These are phyloP conservation scores for Oncorhynchus nerka DNA, from an alignment of 2,113 vertebrate species.

Conservation along the genomic window DNA sequence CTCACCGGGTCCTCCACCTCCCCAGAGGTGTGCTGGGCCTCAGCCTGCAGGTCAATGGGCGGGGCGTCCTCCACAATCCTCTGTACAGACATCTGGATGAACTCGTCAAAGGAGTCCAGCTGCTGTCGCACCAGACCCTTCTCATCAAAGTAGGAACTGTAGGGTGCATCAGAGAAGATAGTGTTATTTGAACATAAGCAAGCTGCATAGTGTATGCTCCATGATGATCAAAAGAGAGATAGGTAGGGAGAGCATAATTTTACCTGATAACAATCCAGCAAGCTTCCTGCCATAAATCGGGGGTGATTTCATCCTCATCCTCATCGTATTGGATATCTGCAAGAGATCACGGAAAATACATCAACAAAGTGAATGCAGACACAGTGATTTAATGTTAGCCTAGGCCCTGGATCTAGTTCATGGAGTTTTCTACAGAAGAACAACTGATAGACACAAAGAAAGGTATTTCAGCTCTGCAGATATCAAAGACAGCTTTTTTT, in stretches of 20 bases:
- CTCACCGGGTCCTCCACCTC: conserved; percentile 97
- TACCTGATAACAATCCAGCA: conserved; percentile 99
- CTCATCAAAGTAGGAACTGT: conserved; percentile 97
- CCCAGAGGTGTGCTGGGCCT: conserved; percentile 95
- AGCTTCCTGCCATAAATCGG: conserved; percentile 97
- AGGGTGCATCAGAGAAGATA: neutral
- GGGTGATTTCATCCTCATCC: conserved; percentile 97
- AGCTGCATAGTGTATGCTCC: neutral
- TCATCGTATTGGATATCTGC: conserved; percentile 97
- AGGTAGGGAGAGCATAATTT: neutral
- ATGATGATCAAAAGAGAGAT: neutral
- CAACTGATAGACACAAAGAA: no score
- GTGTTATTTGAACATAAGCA: neutral
- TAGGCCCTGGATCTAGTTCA: neutral
- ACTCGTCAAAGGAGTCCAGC: conserved; percentile 97
- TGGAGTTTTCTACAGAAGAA: neutral
- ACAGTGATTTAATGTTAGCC: neutral
- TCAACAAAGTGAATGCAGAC: no score
- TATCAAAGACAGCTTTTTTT: no score
- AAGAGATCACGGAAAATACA: neutral
- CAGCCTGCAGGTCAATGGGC: conserved; percentile 95
- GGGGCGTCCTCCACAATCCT: conserved; percentile 98
- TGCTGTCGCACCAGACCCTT: conserved; percentile 97
- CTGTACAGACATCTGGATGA: conserved; percentile 99
- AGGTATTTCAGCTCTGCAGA: no score